These are phyloP conservation scores for Tupaia tana DNA, from an alignment of 2,113 vertebrate species.

Conservation along the genomic window DNA sequence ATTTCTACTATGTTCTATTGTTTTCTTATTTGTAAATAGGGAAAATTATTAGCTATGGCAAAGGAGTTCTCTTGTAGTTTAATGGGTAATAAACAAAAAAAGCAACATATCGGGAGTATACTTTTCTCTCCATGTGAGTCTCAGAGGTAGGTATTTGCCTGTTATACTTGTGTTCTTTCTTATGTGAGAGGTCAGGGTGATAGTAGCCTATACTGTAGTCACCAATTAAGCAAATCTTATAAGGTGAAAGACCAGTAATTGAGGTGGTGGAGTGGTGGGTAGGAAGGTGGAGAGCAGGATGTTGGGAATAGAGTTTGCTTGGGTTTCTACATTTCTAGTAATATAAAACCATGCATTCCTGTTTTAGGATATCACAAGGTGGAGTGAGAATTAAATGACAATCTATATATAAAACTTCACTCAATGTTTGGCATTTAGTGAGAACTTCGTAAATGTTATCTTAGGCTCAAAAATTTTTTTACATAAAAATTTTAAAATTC, in stretches of 20 bases:
- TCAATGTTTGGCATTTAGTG: constrained; percentile 4
- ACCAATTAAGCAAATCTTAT: neutral
- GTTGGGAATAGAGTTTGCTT: neutral
- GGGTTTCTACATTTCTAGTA: neutral
- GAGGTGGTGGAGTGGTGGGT: accelerated
- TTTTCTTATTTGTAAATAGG: neutral
- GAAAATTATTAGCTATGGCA: neutral
- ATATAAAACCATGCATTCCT: neutral
- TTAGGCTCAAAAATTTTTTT: constrained; percentile 4
- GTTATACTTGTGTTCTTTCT: neutral
- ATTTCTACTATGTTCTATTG: neutral
- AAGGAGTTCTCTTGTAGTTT: neutral
- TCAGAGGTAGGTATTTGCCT: neutral
- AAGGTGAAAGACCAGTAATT: neutral
- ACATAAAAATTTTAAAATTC: constrained; percentile 1
- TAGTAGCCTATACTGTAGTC: neutral
- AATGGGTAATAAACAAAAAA: neutral
- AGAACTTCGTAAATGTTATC: constrained; percentile 30
- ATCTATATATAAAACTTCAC: neutral
- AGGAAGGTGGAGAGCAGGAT: neutral
- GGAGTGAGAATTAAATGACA: constrained; percentile 21
- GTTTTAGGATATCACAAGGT: neutral
- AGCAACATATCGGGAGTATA: neutral
- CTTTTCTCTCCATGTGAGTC: neutral
- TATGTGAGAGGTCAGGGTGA: neutral